These are phyloP conservation scores for Blomia tropicalis DNA, from an alignment of 2,888 invertebrate species.

Conservation along the genomic window DNA sequence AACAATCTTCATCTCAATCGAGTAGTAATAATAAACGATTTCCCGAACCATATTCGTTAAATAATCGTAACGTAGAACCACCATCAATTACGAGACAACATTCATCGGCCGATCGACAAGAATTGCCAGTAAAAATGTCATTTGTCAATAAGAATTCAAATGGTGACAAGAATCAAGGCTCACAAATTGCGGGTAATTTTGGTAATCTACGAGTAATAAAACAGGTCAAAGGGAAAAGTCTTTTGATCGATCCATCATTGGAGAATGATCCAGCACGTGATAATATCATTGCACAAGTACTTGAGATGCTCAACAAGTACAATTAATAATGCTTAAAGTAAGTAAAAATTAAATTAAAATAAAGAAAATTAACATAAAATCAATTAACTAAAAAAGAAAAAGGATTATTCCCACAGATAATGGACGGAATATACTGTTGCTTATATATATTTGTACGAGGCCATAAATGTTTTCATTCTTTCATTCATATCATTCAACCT, in stretches of 20 bases:
- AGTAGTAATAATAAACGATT: too few species aligned
- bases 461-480: too few species aligned
- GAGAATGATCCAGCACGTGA: constrained; percentile 13
- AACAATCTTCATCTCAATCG: not conserved
- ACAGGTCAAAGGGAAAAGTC: constrained; percentile 12
- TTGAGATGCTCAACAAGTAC: constrained; percentile 9
- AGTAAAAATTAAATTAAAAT: not conserved
- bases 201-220: constrained; percentile 7
- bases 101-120: not conserved
- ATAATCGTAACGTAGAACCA: not conserved
- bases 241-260: constrained; percentile 8
- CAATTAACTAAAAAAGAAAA: not conserved
- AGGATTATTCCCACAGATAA: not conserved
- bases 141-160: not conserved
- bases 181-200: not conserved
- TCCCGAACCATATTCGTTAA: not conserved
- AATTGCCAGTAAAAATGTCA: constrained; percentile 8
- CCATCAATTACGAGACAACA: too few species aligned
- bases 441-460: too few species aligned
- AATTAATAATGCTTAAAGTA: not conserved
- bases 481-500: too few species aligned
- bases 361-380: not conserved
- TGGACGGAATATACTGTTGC: too few species aligned
- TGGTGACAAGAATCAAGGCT: not conserved
- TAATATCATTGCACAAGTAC: constrained; percentile 11